Base-by-base conservation (phyloP, 2,797 vertebrate genomes). In the Chiroxiphia lanceolata region DNA sequence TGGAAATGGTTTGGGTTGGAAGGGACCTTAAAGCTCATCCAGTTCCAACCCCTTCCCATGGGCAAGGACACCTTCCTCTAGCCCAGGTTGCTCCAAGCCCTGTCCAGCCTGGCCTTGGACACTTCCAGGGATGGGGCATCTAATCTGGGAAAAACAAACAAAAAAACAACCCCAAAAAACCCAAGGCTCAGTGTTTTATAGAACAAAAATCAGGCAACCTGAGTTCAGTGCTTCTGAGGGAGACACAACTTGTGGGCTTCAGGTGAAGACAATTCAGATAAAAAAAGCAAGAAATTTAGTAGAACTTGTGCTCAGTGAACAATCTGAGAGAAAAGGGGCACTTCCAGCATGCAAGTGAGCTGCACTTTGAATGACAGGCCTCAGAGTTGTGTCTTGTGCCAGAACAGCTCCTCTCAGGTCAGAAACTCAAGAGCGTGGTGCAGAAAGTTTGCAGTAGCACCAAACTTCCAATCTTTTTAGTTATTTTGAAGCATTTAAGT, bases 91-190 rank as follows among this genome's bases (percentile, higher is more conserved):
- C 21, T 60, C 40, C 60, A 51, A 67, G 11, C n/a, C 15, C 19
- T 1, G 0, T 51, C 60, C 61, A 54, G 0, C n/a, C 38, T 64
- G n/a, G 16, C 61, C 20, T 61, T 47, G 61, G 20, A 3, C 63
- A 19, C 20, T 71, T 16, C 44, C 19, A 64, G 42, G 44, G 13
- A 29, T 70, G 36, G 23, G 5, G 1, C 11, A 50, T 36, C 10
- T 36, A 21, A 15, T 77, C 23, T 31, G 50, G 33, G 47, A 10
- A 9, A 65, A 71, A 22, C n/a, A n/a, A 59, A 38, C 3, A 4
- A 1, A 38, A 57, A 76, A 77, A 26, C 23, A 64, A 18, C 8
- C n/a, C 26, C 9, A 3, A 25, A 17, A 47, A 70, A 83, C 60
- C 8, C 3, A 19, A 48, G 45, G 40, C 3, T 29, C 15, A 3